Evolutionary conservation across 2,797 vertebrate genomes (phyloP), one percentile per base, ranked within the genome.

Genomic region (Brachyalestes nurse): DNA sequence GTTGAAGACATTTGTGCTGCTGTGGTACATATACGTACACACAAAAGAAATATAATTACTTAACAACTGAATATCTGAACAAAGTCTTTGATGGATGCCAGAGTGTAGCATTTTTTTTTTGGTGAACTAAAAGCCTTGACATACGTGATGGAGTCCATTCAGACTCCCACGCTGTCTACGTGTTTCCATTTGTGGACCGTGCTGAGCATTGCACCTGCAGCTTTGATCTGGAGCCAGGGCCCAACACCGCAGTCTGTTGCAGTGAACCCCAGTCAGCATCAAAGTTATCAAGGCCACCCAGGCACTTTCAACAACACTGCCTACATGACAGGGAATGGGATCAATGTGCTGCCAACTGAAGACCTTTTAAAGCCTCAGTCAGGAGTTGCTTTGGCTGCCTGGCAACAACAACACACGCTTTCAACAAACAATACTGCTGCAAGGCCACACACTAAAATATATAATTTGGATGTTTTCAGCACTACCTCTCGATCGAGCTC

Each of bases 201-300:
- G 60, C 34, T 55, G 23, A 13, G 16, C 51, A 38, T 49, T 57
- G 49, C 78, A 80, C 75, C 77, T 75, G 74, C 57, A 58, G 23
- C 75, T 85, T 78, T 83, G 51, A 78, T 80, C 16, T 28, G n/a
- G 51, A 57, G 75, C 61, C 53, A 75, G 57, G 38, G 53, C 47
- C 19, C 77, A 77, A 67, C 38, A 64, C 74, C 83, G 71, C 57
- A 78, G 64, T 72, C 47, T 72, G 81, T 72, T 70, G 66, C 78
- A 72, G 67, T 74, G 61, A 71, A 75, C 47, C 49, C 57, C 58
- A 70, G 76, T 80, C 67, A 84, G 75, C 42, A 75, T 83, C 60
- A 80, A 76, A 78, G 74, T 51, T 83, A 71, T 77, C 60, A 72
- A 57, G 72, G 76, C 58, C 55, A 49, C 60, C 53, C 83, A 74